Conservation (phyloP, 1,140 invertebrate species). For the Ceratina japonica region DNA sequence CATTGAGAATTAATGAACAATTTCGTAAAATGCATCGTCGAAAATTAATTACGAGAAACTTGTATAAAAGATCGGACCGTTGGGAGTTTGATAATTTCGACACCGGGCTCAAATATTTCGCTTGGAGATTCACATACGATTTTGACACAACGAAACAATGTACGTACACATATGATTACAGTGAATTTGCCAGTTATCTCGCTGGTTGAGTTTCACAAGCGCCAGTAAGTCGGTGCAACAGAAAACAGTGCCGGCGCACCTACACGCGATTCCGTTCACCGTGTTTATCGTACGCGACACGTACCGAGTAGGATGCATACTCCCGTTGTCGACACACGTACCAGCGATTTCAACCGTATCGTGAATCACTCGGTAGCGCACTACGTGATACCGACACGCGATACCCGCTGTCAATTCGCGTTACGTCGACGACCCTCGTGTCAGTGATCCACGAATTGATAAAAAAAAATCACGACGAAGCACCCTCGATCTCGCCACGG, state of each 20-base stretch:
- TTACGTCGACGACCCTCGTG: conserved; percentile 1
- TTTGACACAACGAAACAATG: not conserved
- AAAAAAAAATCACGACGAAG: conserved; percentile 4
- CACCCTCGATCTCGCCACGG: not conserved
- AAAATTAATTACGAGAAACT: too few species aligned
- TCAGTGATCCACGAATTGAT: conserved; percentile 23
- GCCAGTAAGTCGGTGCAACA: not conserved
- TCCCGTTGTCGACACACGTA: not conserved
- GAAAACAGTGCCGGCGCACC: conserved; percentile 23
- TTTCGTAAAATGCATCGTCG: too few species aligned
- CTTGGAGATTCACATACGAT: too few species aligned
- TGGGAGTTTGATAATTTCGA: too few species aligned
- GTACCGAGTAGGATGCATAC: not conserved
- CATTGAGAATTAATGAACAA: too few species aligned
- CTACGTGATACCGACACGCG: conserved; percentile 45
- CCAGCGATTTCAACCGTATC: conserved; percentile 35
- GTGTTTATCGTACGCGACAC: conserved; percentile 33
- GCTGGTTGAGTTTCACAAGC: not conserved
- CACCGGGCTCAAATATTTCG: too few species aligned
- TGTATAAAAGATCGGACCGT: too few species aligned
- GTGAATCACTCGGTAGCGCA: conserved; percentile 48
- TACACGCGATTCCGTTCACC: conserved; percentile 3
- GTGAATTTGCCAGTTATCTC: not conserved
- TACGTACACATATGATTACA: not conserved
- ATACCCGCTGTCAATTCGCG: conserved; percentile 40